phyloP scores from a whole-genome alignment of 2,113 vertebrate species.

The Trichomycterus rosablanca region DNA sequence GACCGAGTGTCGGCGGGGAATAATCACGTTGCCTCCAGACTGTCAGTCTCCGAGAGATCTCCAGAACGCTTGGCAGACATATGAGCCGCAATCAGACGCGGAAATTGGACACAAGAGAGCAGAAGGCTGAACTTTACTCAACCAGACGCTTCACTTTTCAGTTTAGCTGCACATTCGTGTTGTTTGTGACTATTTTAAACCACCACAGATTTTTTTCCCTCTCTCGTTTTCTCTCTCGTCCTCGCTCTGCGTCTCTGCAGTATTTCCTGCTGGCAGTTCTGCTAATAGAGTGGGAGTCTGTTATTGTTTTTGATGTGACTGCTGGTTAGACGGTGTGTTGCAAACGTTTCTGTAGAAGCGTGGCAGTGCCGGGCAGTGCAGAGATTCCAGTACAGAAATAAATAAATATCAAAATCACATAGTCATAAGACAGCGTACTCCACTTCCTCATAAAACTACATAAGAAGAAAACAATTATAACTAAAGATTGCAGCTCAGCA shows the following conservation, averaged over 20 bases:
- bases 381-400: too few relatives aligned
- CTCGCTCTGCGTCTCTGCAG: constrained; percentile 39
- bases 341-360: constrained; percentile 27
- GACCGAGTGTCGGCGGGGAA: constrained; percentile 35
- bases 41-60: constrained; percentile 41
- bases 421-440: too few relatives aligned
- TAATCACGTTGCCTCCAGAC: constrained; percentile 40
- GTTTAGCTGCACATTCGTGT: constrained; percentile 29
- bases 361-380: constrained; percentile 19
- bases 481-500: too few relatives aligned
- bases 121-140: constrained; percentile 37
- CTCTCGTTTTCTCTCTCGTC: constrained; percentile 6
- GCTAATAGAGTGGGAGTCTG: constrained; percentile 35
- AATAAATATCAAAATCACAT: too few relatives aligned
- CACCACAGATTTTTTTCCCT: neutral
- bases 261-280: constrained; percentile 35
- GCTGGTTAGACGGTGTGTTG: constrained; percentile 30
- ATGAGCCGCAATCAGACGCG: constrained; percentile 23
- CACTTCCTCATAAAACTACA: neutral
- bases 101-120: constrained; percentile 28
- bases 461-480: neutral
- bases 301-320: constrained; percentile 34
- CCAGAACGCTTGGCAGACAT: constrained; percentile 33
- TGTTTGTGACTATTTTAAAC: constrained; percentile 41
- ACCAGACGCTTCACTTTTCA: constrained; percentile 30